Base-by-base conservation (phyloP, 2,888 invertebrate species). In the Hyposoter dolosus region DNA sequence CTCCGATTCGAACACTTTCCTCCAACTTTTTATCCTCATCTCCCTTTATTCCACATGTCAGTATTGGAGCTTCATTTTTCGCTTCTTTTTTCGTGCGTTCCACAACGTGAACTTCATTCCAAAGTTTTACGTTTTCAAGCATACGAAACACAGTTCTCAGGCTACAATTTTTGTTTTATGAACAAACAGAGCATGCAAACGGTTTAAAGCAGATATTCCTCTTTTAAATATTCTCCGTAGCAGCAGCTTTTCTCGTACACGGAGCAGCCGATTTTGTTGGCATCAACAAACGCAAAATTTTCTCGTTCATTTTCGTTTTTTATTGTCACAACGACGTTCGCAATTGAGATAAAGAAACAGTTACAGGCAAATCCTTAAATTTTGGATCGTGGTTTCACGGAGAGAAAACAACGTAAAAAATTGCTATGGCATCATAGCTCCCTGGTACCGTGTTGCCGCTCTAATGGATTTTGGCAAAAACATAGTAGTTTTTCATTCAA, bases 1-100 rank as follows among this genome's bases (percentile, higher is more conserved):
- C 75, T 82, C 66, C 28, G 76, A 82, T 82, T 68, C 66, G 63
- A 74, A 35, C 47, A 68, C 77, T 72, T 63, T 40, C 5, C 17
- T 19, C 53, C 56, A 40, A 50, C 56, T 43, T n/a, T 56, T 69
- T 79, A 40, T 40, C 40, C 69, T 66, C n/a, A 60, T 63, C 77
- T 19, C 40, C 40, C 19, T 77, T 19, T 66, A 28, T 74, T 63
- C 35, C 17, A 23, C 47, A 23, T 47, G 19, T 81, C 60, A 47
- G 43, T 45, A 77, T 78, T 17, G 47, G 23, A 50, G 53, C 19
- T 10, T 60, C 63, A 45, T 28, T 60, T 12, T 63, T 43, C 19
- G 5, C 43, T 40, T 0, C 10, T 23, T 12, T 12, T 43, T 43
- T 12, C 12, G 9, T 19, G 15, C n/a, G 40, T 74, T 72, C 66